These are phyloP conservation scores for Peromyscus melanophrys DNA, from an alignment of 2,797 vertebrate species.

Conservation along the genomic window DNA sequence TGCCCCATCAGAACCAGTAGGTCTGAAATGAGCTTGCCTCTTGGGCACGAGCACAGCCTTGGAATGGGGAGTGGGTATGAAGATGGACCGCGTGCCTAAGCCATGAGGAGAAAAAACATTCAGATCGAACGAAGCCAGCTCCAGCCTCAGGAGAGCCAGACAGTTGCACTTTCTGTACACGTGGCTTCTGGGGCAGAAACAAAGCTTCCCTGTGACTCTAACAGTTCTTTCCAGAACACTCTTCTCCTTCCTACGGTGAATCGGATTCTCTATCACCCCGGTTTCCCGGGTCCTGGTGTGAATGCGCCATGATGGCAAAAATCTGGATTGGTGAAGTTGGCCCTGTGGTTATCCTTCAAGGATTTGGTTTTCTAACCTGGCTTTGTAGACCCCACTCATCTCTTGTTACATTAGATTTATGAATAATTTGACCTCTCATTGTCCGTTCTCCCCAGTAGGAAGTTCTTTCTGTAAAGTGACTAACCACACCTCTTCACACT, in stretches of 20 bases:
- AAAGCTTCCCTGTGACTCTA: background rate
- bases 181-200: background rate
- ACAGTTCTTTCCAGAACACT: background rate
- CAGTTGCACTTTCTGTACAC: background rate
- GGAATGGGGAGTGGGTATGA: background rate
- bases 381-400: background rate
- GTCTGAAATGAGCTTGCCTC: background rate
- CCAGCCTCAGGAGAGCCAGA: background rate
- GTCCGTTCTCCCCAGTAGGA: background rate
- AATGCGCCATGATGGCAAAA: background rate
- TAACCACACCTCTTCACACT: background rate
- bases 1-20: background rate
- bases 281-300: background rate
- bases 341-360: background rate
- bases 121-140: background rate
- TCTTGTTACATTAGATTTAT: background rate
- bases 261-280: background rate
- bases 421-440: background rate
- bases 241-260: background rate
- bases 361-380: background rate
- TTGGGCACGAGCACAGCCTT: background rate
- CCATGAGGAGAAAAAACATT: background rate
- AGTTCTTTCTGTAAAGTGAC: constrained; percentile 56
- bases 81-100: background rate
- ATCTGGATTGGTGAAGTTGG: background rate